These are phyloP conservation scores for Alaudala cheleensis DNA, from an alignment of 2,113 vertebrate species.

Conservation along the genomic window DNA sequence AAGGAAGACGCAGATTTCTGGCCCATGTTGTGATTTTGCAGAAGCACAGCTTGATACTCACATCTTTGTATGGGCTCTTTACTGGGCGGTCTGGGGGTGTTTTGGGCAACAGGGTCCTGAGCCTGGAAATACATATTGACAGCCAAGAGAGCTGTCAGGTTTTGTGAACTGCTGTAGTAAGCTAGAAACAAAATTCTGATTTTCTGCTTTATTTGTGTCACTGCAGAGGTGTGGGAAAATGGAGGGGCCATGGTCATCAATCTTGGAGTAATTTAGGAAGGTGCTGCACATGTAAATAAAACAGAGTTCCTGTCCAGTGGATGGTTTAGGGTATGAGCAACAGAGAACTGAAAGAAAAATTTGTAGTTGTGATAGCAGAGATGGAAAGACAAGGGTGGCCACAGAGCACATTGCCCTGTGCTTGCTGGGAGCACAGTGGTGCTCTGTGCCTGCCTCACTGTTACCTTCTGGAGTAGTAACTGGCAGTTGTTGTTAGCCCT, in stretches of 20 bases:
- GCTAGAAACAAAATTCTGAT: not conserved
- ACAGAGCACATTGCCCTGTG: not conserved
- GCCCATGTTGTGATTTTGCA: not conserved
- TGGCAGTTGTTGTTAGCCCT: not conserved
- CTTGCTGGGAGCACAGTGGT: not conserved
- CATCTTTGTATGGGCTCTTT: not conserved
- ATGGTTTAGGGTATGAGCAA: not conserved
- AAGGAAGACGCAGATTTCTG: not conserved
- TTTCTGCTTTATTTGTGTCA: not conserved
- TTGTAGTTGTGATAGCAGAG: not conserved
- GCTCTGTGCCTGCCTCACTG: not conserved
- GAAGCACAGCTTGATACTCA: not conserved
- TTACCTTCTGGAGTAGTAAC: conserved; percentile 8
- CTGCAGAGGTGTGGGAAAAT: not conserved
- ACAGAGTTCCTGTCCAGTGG: not conserved
- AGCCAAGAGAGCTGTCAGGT: not conserved
- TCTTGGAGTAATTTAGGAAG: not conserved
- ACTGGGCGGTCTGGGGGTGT: not conserved
- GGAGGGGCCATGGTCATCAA: rapidly evolving
- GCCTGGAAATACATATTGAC: not conserved
- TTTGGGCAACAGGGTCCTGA: not conserved
- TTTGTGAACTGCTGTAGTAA: not conserved
- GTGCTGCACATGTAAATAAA: not conserved
- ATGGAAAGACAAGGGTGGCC: not conserved
- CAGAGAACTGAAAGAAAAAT: not conserved